Evolutionary conservation across 2,797 vertebrate species (phyloP).

Genomic region (Acomys russatus): DNA sequence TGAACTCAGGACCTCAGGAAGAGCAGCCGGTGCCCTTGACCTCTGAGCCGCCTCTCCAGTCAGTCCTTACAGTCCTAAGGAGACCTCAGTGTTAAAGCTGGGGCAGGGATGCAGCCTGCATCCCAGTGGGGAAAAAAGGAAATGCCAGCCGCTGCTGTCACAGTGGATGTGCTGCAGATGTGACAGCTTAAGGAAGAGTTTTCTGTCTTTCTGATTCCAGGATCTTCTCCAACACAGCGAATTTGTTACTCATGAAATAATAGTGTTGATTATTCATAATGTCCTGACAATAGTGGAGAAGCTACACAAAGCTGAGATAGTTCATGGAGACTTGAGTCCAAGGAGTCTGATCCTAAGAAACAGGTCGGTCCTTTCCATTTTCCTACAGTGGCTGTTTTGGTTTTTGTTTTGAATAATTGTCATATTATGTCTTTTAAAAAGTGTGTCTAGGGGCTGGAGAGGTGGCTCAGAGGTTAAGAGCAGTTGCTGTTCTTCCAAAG

Average conservation of each 20-base stretch:
- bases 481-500: no score
- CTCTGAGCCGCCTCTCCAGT: no score
- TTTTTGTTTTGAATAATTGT: neutral
- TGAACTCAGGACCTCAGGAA: no score
- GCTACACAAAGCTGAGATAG: constrained; percentile 89
- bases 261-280: constrained; percentile 86
- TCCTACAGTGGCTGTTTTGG: neutral
- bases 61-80: neutral
- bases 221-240: constrained; percentile 86
- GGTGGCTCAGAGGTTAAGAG: no score
- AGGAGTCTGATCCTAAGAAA: constrained; percentile 89
- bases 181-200: constrained; percentile 1
- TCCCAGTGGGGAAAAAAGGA: neutral
- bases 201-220: constrained; percentile 81
- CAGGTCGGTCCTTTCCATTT: constrained; percentile 85
- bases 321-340: constrained; percentile 90
- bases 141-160: neutral
- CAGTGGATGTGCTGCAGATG: no score
- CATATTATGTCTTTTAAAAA: neutral
- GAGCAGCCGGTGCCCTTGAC: no score
- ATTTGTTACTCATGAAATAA: constrained; percentile 81
- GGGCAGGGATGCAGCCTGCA: neutral
- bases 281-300: constrained; percentile 89
- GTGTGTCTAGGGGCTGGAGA: no score
- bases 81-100: constrained; percentile 24